phyloP scores from a whole-genome alignment of 2,797 vertebrate species.

The Neopelma chrysocephalum region DNA sequence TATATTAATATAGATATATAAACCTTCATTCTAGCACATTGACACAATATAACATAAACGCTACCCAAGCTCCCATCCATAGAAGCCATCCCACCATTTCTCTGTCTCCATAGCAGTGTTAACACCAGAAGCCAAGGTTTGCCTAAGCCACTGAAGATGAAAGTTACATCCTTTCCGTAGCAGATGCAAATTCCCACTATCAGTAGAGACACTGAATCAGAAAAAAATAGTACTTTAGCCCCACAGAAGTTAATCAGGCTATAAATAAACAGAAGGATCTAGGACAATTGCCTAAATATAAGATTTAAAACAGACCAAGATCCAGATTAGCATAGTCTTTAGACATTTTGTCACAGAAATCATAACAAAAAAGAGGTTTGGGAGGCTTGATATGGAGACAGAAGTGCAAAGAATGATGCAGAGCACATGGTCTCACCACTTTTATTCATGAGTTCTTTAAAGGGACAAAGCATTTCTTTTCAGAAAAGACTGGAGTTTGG shows the following conservation, averaged over 20 bases:
- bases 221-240: not conserved
- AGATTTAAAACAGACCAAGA: not conserved
- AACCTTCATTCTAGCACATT: not conserved
- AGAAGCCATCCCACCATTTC: not conserved
- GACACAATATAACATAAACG: not conserved
- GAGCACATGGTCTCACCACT: not conserved
- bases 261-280: not conserved
- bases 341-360: not conserved
- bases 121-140: not conserved
- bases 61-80: not conserved
- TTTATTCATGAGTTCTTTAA: not conserved
- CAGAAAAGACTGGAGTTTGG: accelerated
- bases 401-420: not conserved
- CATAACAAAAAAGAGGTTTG: accelerated
- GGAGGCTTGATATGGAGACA: not conserved
- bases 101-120: not conserved
- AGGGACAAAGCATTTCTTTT: not conserved
- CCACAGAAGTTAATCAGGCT: not conserved
- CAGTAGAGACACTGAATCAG: not conserved
- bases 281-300: not conserved
- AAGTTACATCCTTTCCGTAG: not conserved
- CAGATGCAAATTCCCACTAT: not conserved
- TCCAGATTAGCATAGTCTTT: not conserved
- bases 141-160: not conserved
- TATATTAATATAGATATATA: not conserved